phyloP scores from a whole-genome alignment of 2,888 invertebrate species.

The Diplolepis rosae region DNA sequence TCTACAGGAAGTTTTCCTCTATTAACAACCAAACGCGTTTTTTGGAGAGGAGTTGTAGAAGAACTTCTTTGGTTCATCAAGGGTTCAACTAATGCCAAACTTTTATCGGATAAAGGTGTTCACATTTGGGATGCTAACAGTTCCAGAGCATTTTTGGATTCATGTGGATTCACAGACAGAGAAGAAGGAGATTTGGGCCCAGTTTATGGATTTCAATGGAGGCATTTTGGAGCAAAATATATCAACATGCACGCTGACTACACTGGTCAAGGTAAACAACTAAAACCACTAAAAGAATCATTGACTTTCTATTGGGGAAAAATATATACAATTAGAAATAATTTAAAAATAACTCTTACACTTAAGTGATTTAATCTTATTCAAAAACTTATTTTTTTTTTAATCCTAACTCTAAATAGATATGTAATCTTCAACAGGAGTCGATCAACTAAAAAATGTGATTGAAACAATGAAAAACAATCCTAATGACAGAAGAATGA shows the following conservation, averaged over 20 bases:
- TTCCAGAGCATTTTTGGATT: constrained; percentile 90
- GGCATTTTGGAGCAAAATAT: constrained; percentile 96
- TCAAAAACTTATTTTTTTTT: constrained; percentile 1
- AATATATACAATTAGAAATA: too few species aligned
- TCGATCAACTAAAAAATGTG: constrained; percentile 90
- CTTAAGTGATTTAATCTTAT: background rate
- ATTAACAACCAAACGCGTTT: constrained; percentile 95
- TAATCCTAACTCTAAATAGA: background rate
- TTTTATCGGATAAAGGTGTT: constrained; percentile 85
- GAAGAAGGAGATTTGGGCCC: constrained; percentile 97
- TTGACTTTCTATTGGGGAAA: too few species aligned
- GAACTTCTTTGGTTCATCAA: constrained; percentile 96
- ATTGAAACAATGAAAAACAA: constrained; percentile 87
- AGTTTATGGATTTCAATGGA: constrained; percentile 98
- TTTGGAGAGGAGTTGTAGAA: constrained; percentile 92
- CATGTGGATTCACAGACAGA: constrained; percentile 86
- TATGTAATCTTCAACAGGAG: constrained; percentile 76
- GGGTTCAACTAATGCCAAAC: constrained; percentile 92
- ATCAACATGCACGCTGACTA: constrained; percentile 88
- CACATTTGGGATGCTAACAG: constrained; percentile 98
- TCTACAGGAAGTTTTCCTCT: constrained; percentile 82
- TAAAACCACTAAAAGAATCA: background rate
- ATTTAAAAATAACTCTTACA: too few species aligned
- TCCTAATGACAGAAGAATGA: constrained; percentile 91
- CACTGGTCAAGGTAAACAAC: constrained; percentile 75